Evolutionary conservation across 2,113 vertebrate species (phyloP).

Genomic region (Peromyscus maniculatus): DNA sequence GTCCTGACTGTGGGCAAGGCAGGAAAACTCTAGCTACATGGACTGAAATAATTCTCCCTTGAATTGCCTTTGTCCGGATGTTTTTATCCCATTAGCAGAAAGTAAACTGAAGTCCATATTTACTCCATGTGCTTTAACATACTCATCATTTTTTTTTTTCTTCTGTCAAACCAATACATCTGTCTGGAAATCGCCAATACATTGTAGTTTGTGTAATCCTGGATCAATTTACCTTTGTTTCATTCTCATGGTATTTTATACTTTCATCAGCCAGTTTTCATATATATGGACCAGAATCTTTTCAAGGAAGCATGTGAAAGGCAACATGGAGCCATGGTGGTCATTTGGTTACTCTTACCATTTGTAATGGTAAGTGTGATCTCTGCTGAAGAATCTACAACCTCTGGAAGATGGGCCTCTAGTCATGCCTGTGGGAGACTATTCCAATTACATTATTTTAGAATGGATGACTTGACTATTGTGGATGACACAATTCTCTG

Average conservation of each 20-base stretch:
- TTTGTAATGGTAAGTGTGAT: not conserved
- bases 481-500: not conserved
- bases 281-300: not conserved
- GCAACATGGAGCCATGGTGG: not conserved
- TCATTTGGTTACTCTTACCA: not conserved
- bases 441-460: no score
- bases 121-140: not conserved
- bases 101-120: not conserved
- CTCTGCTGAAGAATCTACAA: not conserved
- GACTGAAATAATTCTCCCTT: not conserved
- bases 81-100: not conserved
- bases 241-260: not conserved
- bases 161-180: not conserved
- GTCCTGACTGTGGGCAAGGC: no score
- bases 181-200: not conserved
- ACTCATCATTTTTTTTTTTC: not conserved
- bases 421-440: not conserved
- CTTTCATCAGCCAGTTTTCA: not conserved
- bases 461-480: not conserved
- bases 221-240: not conserved
- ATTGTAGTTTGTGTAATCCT: not conserved
- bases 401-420: no score
- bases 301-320: not conserved
- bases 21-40: no score
- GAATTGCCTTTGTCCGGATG: not conserved